Evolutionary conservation across 2,113 vertebrate species (phyloP), one percentile per base, ranked within the genome.

Genomic region (Chroicocephalus ridibundus): DNA sequence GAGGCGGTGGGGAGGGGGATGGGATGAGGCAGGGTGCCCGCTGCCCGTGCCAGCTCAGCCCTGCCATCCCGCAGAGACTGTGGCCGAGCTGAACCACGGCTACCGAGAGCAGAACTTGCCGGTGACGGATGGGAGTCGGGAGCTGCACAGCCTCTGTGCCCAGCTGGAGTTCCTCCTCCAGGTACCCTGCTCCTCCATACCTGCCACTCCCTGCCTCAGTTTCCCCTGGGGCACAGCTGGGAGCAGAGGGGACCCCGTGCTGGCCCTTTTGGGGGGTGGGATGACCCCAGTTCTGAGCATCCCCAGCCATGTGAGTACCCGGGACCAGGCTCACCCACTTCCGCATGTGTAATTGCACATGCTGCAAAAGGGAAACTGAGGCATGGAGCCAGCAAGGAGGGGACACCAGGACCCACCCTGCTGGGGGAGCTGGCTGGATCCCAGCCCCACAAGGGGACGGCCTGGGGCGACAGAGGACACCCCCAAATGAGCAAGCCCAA

Each of bases 131-230:
- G 89, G 97, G 75, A 98, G 97, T 46, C 96, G 82, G 17, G 98
- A 98, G 91, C 95, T 98, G 52, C 97, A 98, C 75, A 94, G 97
- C 49, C 96, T 98, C 92, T 98, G 98, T 18, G 97, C 98, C 68
- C 98, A 98, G 90, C 92, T 98, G 57, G 98, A 98, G 77, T 97
- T 96, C 75, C 96, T 98, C n/a, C 96, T 98, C 36, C 98, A 98
- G 97, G 98, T 98, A 96, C 19, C 7, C 21, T 4, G 3, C 42
- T 52, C 32, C 58, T 79, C 8, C 4, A 3, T 44, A 40, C n/a
- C 46, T 4, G 4, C 17, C 2, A 0, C 24, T 76, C 54, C 40
- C 47, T 91, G 66, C 47, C 69, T 87, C 25, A 32, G 2, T 69
- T 80, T 88, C n/a, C 71, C 62, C n/a, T 78, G n/a, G 15, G 31